A percentile compares a stretch with the other conserved stretches of the same genome.
phyloP scores from a whole-genome alignment of 1,140 invertebrate genomes.

The Pristionchus pacificus region DNA sequence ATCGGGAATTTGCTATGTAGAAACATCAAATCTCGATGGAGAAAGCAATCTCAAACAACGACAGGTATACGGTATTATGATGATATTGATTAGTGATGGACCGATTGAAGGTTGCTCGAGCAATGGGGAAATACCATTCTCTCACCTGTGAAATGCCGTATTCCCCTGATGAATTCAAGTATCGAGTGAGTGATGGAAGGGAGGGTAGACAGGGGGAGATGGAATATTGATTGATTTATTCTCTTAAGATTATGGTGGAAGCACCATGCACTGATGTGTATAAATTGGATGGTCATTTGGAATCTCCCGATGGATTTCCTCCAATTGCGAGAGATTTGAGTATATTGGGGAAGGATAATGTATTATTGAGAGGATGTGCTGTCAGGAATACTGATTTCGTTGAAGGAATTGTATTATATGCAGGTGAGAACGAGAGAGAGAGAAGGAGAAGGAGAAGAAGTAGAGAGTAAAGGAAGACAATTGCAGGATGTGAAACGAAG shows the following conservation, averaged over 20 bases:
- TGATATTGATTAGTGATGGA: neutral
- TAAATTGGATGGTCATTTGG: conserved; percentile 27
- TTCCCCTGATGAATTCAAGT: conserved; percentile 26
- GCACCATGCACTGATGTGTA: conserved; percentile 30
- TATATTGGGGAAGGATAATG: conserved; percentile 72
- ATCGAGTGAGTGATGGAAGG: conserved; percentile 17
- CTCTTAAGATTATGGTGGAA: conserved; percentile 30
- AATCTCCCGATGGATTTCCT: conserved; percentile 24
- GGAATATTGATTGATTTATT: conserved; percentile 21
- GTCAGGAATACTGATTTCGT: conserved; percentile 88
- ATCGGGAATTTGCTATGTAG: conserved; percentile 59
- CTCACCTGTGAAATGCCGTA: conserved; percentile 9
- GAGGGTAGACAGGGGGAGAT: neutral
- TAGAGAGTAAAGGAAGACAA: conserved; percentile 21
- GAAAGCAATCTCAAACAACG: conserved; percentile 62
- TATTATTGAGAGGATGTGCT: conserved; percentile 85
- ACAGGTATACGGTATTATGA: conserved; percentile 62
- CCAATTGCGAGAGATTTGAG: conserved; percentile 26
- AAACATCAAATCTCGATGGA: conserved; percentile 62
- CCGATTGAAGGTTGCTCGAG: conserved; percentile 55
- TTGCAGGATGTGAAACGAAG: conserved; percentile 85
- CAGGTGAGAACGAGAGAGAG: conserved; percentile 64
- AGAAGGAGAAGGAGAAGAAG: conserved; percentile 32
- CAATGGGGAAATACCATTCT: conserved; percentile 52
- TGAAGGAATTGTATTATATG: conserved; percentile 94